Evolutionary conservation across 2,888 invertebrate genomes (phyloP).

Genomic region (Keiferia lycopersicella): DNA sequence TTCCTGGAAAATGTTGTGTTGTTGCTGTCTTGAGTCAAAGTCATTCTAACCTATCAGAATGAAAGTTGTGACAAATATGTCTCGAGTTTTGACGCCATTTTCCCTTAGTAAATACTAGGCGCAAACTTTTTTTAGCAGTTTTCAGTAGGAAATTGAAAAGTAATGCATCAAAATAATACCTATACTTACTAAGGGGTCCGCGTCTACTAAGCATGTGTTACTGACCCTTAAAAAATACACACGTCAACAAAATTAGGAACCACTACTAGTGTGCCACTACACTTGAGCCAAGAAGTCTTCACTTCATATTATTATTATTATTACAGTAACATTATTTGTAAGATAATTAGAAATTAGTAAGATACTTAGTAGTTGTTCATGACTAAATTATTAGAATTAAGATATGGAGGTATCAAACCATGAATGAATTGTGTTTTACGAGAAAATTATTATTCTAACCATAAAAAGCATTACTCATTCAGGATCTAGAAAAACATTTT

Average conservation of each 20-base stretch:
- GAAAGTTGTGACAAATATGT: too few relatives aligned
- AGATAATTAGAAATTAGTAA: conserved; percentile 12
- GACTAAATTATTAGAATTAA: conserved; percentile 7
- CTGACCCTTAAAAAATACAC: neutral
- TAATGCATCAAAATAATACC: too few relatives aligned
- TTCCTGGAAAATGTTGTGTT: neutral
- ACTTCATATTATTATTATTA: neutral
- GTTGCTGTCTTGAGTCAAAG: too few relatives aligned
- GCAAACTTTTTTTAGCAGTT: too few relatives aligned
- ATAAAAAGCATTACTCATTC: neutral
- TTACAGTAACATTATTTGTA: conserved; percentile 11
- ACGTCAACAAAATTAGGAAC: neutral
- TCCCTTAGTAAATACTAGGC: too few relatives aligned
- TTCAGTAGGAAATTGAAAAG: too few relatives aligned
- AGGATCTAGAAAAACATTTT: neutral
- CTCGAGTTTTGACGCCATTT: too few relatives aligned
- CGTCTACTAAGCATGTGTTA: too few relatives aligned
- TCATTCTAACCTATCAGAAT: too few relatives aligned
- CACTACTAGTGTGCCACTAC: neutral
- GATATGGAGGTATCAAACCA: conserved; percentile 10
- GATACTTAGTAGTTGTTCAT: conserved; percentile 1
- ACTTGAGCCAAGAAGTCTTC: neutral
- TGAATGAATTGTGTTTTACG: neutral
- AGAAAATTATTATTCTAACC: neutral
- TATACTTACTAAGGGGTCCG: too few relatives aligned